Conservation (phyloP, 2,113 vertebrate species). For the Oncorhynchus mykiss region DNA sequence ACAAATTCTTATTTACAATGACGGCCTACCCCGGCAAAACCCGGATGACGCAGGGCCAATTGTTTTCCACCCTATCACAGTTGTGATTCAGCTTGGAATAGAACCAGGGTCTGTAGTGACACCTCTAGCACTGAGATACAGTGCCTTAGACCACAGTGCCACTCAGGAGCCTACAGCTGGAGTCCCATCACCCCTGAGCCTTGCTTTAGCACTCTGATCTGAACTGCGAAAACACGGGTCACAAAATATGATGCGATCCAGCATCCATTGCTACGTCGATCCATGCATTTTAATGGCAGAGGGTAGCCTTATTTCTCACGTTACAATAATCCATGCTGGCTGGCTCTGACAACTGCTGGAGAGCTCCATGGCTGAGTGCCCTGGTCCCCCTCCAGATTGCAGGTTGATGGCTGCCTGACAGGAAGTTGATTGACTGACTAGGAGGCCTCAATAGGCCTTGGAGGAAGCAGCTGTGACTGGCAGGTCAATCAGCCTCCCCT, state of each 20-base stretch:
- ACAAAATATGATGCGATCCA: neutral
- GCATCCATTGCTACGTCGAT: neutral
- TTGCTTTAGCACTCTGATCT: neutral
- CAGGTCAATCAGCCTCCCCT: constrained; percentile 70
- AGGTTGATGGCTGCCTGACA: constrained; percentile 69
- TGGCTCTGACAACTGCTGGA: constrained; percentile 51
- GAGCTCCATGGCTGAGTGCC: constrained; percentile 46
- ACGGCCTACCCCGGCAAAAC: no score
- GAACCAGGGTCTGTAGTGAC: no score
- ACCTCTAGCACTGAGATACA: no score
- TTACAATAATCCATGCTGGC: neutral
- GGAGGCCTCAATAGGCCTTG: constrained; percentile 46
- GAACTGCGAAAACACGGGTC: neutral
- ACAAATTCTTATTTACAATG: no score
- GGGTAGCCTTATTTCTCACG: neutral
- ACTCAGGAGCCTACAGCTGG: neutral
- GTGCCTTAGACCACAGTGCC: no score
- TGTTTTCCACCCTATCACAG: no score
- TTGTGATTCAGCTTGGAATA: no score
- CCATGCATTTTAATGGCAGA: neutral
- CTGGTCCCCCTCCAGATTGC: constrained; percentile 58
- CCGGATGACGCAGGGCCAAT: no score
- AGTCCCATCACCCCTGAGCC: constrained; percentile 21
- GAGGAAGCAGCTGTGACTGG: constrained; percentile 62
- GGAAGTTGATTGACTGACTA: constrained; percentile 72